Evolutionary conservation across 2,888 invertebrate genomes (phyloP), one percentile per base, ranked within the genome.

Genomic region (Peribatodes rhomboidaria): DNA sequence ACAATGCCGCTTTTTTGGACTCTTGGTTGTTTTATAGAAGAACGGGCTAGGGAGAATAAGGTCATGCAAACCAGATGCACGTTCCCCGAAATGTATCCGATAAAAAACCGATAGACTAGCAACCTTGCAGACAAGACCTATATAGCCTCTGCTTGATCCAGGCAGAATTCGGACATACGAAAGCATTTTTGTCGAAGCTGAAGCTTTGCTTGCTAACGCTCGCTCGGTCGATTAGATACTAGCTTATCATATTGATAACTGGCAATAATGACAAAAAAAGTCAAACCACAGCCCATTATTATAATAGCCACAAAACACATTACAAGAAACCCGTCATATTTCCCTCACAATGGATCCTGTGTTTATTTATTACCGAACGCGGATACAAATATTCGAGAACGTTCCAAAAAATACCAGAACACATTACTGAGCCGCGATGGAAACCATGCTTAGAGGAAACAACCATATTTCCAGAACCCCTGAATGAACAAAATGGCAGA

Each of bases 311-410:
- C 41, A 41, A 41, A 52, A 54, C 18, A 54, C 54, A 54, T 42
- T 39, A 54, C 27, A 39, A 14, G 22, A 46, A 39, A 27, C 33
- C 44, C n/a, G 8, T 22, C n/a, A 44, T 39, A 39, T 41, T 39
- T 35, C 10, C 55, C 20, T 31, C 44, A 44, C 44, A 55, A 55
- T 55, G 33, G 55, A 42, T 42, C 18, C 53, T 13, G 39, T 53
- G 53, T 60, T 60, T 53, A 46, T 53, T 55, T 55, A 52, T 60
- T 44, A 53, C 52, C 14, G 18, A 59, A 54, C 20, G 31, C 46
- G n/a, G 18, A 53, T 53, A 37, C 53, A 46, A 60, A 53, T 35
- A 53, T 44, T 27, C 20, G 44, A 9, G 27, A 11, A 60, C 22
- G 13, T 16, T 16, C 10, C 14, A 9, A 18, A 54, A 54, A 42